Base-by-base conservation (phyloP, 1,140 invertebrate genomes). In the Bilobella aurantiaca region DNA sequence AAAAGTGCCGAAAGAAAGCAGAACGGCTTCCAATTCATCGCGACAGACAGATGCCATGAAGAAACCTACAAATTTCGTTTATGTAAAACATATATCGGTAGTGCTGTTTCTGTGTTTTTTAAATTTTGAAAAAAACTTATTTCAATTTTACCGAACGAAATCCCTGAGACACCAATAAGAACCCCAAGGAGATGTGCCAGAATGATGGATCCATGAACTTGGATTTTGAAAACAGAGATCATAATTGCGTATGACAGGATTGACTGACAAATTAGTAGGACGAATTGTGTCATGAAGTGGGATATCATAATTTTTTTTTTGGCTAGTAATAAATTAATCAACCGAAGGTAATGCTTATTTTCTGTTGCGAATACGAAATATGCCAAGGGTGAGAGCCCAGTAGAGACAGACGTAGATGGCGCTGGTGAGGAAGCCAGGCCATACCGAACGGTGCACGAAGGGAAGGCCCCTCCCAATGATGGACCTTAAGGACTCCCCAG, bases 301-400 rank as follows among this genome's bases (percentile, higher is more conserved):
- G 90, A 91, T 72, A 93, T 85, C 58, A 96, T 83, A 67, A 96
- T 88, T 81, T 96, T 92, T n/a, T n/a, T n/a, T n/a, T n/a, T n/a
- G n/a, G n/a, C n/a, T n/a, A n/a, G n/a, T n/a, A n/a, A n/a, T 1
- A 86, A 84, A 0, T 91, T 87, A 0, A 86, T 85, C 0, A 96
- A n/a, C n/a, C 91, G 53, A 64, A 64, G 32, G 88, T 88, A 0
- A 94, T 90, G 85, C 90, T 90, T 59, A 88, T 89, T 66, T 91
- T 42, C 34, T 42, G n/a, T 42, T 42, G 8, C 37, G 8, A 42
- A 42, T 8, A n/a, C 37, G 37, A 12, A n/a, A 42, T 8, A 42
- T 42, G 8, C 37, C 53, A 28, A 57, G n/a, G 21, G 31, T 59
- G 16, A 59, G 18, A 8, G 23, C 18, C 58, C 58, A 59, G 28